A percentile compares a stretch with the other conserved stretches of the same genome.
These are phyloP conservation scores for Chionomys nivalis DNA, from an alignment of 2,113 vertebrate genomes.

Conservation along the genomic window DNA sequence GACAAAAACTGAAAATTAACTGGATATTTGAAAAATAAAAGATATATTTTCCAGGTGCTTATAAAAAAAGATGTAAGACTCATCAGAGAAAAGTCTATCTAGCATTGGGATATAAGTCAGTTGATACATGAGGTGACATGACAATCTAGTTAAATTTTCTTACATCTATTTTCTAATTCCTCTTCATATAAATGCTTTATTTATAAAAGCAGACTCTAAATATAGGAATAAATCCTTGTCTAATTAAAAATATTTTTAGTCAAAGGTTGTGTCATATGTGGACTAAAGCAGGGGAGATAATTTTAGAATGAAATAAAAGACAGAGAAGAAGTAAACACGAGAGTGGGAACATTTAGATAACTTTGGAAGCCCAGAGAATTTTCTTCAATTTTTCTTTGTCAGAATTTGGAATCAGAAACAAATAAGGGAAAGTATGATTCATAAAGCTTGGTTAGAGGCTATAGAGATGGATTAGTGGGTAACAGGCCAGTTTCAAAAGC, in stretches of 20 bases:
- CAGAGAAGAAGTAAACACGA: not conserved
- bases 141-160: not conserved
- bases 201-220: not conserved
- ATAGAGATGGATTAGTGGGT: not conserved
- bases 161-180: not conserved
- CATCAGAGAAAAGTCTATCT: not conserved
- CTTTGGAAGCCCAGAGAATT: not conserved
- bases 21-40: not conserved
- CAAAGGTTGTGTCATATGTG: not conserved
- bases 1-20: conserved; percentile 53
- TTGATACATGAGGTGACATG: not conserved
- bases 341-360: not conserved
- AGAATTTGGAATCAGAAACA: not conserved
- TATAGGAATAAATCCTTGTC: not conserved
- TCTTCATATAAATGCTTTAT: not conserved
- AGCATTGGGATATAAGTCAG: not conserved
- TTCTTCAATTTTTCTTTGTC: not conserved
- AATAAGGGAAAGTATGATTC: not conserved
- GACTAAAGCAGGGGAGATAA: not conserved
- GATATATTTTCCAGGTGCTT: not conserved
- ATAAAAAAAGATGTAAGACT: not conserved
- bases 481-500: rapidly evolving
- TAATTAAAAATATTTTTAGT: conserved; percentile 13
- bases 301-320: not conserved
- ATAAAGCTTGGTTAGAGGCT: not conserved